Evolutionary conservation across 1,140 invertebrate genomes (phyloP), one percentile per base, ranked within the genome.

Genomic region (Hycleus phaleratus): DNA sequence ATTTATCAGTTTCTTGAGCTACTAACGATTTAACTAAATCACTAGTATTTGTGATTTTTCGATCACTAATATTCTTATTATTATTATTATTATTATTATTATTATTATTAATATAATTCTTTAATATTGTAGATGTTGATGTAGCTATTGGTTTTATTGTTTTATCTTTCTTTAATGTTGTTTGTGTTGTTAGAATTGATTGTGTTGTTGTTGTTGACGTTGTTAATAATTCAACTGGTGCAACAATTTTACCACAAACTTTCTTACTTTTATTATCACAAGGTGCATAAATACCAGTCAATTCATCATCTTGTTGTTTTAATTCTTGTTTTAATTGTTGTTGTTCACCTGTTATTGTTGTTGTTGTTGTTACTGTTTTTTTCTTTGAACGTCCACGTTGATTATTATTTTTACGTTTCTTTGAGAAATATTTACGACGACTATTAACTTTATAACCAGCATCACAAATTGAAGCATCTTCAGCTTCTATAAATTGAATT

Each of bases 401-500:
- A 26, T 46, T 26, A 12, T 62, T 56, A 11, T 53, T 50, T 3
- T 49, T 39, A 24, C 49, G 58, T 46, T 58, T 58, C 38, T 54
- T 52, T 38, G 45, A 47, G 11, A 67, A 49, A 18, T 62, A 60
- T 48, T 60, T 65, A 8, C 61, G 59, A 25, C 59, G 52, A 40
- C 61, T 64, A 46, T 76, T 77, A 3, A 77, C 72, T 61, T 79
- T 78, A 51, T 79, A 80, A 4, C 79, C 79, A 26, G 77, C 79
- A 48, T 82, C 80, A 39, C 72, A 78, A 2, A 81, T 71, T 4
- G 71, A 65, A 3, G 76, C 79, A 48, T 82, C 79, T 25, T 76
- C 67, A 0, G 79, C 72, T 59, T 81, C 79, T 32, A 32, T 32
- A 32, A 32, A 32, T 32, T 57, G 38, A 44, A 11, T 4, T n/a